phyloP scores from a whole-genome alignment of 1,140 invertebrate genomes.

The Aphis gossypii region DNA sequence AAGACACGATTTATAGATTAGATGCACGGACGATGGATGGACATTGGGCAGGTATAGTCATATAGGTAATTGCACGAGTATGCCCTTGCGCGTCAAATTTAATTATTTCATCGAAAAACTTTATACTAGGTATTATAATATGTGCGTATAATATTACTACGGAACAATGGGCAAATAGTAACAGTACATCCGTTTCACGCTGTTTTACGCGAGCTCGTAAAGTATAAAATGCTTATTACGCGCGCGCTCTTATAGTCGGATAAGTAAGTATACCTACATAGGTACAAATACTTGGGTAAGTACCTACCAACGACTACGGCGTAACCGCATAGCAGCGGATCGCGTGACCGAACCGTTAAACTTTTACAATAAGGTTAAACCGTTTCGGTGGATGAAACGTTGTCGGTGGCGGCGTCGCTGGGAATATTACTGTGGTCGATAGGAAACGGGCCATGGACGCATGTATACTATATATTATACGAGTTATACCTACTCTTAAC shows the following conservation, averaged over 20 bases:
- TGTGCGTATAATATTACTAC: neutral
- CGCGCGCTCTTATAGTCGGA: neutral
- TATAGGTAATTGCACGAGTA: neutral
- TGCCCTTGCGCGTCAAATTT: too few relatives aligned
- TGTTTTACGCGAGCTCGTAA: neutral
- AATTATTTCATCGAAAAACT: neutral
- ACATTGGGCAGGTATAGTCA: neutral
- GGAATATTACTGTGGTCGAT: neutral
- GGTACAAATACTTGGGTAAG: neutral
- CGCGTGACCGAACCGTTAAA: constrained; percentile 43
- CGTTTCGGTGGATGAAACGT: neutral
- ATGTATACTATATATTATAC: neutral
- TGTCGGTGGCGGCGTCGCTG: neutral
- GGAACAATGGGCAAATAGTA: neutral
- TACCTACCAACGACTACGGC: neutral
- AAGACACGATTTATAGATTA: neutral
- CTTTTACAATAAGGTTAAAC: constrained; percentile 19
- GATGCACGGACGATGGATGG: too few relatives aligned
- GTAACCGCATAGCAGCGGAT: neutral
- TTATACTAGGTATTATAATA: neutral
- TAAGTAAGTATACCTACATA: neutral
- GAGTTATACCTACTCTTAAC: neutral
- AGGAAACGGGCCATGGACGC: neutral
- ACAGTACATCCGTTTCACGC: neutral
- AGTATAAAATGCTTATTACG: neutral